Evolutionary conservation across 2,888 invertebrate species (phyloP).

Genomic region (Phaedon cochleariae): DNA sequence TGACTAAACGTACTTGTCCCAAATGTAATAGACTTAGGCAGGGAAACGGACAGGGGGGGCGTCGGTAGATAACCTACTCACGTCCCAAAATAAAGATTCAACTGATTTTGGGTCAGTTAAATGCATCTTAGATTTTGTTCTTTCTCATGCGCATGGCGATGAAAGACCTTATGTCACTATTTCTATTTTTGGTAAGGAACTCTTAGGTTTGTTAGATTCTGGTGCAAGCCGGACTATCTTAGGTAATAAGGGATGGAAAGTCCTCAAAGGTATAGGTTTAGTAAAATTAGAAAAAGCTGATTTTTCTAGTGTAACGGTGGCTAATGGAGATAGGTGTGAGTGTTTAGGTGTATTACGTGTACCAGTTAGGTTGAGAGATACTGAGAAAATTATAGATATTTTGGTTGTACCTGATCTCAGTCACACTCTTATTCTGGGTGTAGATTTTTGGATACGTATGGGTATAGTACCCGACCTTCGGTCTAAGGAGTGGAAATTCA

Average conservation of each 20-base stretch:
- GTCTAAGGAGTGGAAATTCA: no score
- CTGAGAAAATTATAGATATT: background rate
- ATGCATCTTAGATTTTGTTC: no score
- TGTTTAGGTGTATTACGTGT: background rate
- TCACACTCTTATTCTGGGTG: no score
- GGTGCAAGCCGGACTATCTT: background rate
- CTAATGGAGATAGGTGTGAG: background rate
- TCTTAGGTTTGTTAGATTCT: background rate
- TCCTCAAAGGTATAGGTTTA: background rate
- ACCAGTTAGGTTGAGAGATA: background rate
- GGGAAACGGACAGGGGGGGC: background rate
- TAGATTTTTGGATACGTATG: no score
- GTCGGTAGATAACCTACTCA: no score
- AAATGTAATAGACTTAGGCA: background rate
- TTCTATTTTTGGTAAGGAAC: background rate
- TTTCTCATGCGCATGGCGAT: no score
- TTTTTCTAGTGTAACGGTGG: background rate
- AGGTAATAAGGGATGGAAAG: background rate
- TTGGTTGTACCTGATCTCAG: no score
- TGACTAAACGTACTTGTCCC: background rate
- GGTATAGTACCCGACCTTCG: no score
- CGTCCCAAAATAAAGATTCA: no score
- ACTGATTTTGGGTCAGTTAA: no score
- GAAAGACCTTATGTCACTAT: no score
- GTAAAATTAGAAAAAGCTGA: background rate